These are phyloP conservation scores for Labeo calbasu DNA, from an alignment of 2,797 vertebrate species.

Conservation along the genomic window DNA sequence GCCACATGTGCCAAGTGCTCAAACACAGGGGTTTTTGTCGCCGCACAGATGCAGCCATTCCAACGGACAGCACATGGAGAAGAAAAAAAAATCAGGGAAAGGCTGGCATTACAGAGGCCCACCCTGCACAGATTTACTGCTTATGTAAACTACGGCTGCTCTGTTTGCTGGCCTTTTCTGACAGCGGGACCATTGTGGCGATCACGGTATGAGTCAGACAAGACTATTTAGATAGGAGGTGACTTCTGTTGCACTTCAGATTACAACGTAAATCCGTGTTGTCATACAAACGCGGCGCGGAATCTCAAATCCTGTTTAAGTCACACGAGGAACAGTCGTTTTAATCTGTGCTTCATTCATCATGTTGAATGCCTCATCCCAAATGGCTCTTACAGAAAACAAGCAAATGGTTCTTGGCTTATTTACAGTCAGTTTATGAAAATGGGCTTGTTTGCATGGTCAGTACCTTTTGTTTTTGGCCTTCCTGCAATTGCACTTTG, in stretches of 20 bases:
- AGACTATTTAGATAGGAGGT: slow-evolving; percentile 1
- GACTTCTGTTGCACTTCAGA: slow-evolving; percentile 30
- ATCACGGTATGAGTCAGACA: neutral
- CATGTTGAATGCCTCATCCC: slow-evolving; percentile 12
- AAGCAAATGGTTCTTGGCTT: slow-evolving; percentile 4
- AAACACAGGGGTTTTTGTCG: slow-evolving; percentile 54
- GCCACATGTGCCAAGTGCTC: slow-evolving; percentile 46
- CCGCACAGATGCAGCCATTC: slow-evolving; percentile 51
- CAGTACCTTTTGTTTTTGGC: slow-evolving; percentile 40
- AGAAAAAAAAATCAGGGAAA: slow-evolving; percentile 8
- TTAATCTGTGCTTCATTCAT: slow-evolving; percentile 21
- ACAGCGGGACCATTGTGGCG: slow-evolving; percentile 14
- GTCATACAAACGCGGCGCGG: slow-evolving; percentile 4
- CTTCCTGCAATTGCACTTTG: slow-evolving; percentile 28
- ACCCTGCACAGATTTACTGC: slow-evolving; percentile 30
- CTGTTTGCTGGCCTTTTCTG: slow-evolving; percentile 30
- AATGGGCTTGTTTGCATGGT: slow-evolving; percentile 15
- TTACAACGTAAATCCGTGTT: slow-evolving; percentile 18
- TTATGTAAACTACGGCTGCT: slow-evolving; percentile 30
- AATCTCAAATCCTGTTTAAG: slow-evolving; percentile 36
- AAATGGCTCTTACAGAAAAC: slow-evolving; percentile 5
- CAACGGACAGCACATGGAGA: slow-evolving; percentile 24
- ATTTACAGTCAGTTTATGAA: neutral
- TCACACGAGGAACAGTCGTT: slow-evolving; percentile 23
- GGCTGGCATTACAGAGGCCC: slow-evolving; percentile 41